These are phyloP conservation scores for Cyprinus carpio DNA, from an alignment of 2,113 vertebrate species.

Conservation along the genomic window DNA sequence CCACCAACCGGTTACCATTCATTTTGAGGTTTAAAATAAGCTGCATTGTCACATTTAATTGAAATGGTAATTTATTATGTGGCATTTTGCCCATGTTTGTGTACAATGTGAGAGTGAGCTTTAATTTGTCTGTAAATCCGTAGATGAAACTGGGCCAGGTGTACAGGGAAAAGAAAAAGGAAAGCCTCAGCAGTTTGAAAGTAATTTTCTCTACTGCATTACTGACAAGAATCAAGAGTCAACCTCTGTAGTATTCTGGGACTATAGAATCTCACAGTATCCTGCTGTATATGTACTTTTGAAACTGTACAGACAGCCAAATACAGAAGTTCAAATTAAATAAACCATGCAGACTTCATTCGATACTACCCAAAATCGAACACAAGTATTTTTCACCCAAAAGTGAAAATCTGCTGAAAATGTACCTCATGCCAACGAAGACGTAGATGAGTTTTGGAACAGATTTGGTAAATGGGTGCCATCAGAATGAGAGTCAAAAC, in stretches of 20 bases:
- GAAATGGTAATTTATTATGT: constrained; percentile 39
- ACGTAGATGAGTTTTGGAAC: no score
- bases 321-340: background rate
- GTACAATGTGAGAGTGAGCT: constrained; percentile 37
- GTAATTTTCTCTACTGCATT: constrained; percentile 16
- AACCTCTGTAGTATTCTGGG: background rate
- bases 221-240: background rate
- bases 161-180: constrained; percentile 49
- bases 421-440: no score
- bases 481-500: no score
- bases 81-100: constrained; percentile 29
- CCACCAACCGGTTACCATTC: background rate
- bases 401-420: no score
- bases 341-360: background rate
- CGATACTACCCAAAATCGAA: background rate
- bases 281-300: background rate
- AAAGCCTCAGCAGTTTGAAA: background rate
- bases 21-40: constrained; percentile 27
- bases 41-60: constrained; percentile 10
- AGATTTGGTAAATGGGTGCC: no score
- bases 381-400: background rate
- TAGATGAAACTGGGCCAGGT: constrained; percentile 57
- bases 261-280: background rate
- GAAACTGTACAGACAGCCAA: background rate
- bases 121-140: constrained; percentile 48